Evolutionary conservation across 2,113 vertebrate species (phyloP), one percentile per base, ranked within the genome.

Genomic region (Cyprinodon tularosa): DNA sequence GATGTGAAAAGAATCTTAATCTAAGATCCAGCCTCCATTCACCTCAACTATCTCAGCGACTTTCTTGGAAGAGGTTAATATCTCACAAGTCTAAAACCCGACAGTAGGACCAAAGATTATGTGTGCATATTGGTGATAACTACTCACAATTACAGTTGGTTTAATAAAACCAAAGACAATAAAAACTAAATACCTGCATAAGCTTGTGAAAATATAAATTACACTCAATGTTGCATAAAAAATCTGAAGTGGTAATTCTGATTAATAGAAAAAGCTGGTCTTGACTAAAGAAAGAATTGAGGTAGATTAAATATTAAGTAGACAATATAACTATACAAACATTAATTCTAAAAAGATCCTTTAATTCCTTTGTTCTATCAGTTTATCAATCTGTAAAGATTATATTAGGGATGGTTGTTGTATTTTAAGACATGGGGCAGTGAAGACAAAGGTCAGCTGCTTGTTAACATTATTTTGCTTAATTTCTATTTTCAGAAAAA

Each of bases 401-500:
- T 8, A n/a, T 42, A 77, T 72, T 40, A 59, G 22, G 20, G 50
- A 76, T 60, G 47, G 72, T 60, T 76, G 75, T 67, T 78, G 59
- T 38, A 22, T 82, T 66, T 53, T 83, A 38, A 71, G 75, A 80
- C 68, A 50, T 9, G 40, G 29, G 9, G 36, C n/a, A 1, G 5
- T 76, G 47, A 64, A 83, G 39, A 79, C 77, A 72, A 82, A 86
- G 86, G 83, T 82, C 74, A 63, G 22, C 37, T 0, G 8, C 64
- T 50, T 83, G 70, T 87, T 81, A 82, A 82, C 82, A 66, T 82
- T 62, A 68, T 72, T 67, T 40, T 74, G 70, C 74, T 83, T 85
- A 72, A 82, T 84, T 81, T 47, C 76, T 74, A 69, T 81, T 88
- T 74, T 85, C 29, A 42, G 44, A 72, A 66, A 71, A 91, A 79